A percentile compares a stretch with the other conserved stretches of the same genome.
phyloP scores from a whole-genome alignment of 53 echinoderm and acorn worm species.

The Pentamera pediparva region DNA sequence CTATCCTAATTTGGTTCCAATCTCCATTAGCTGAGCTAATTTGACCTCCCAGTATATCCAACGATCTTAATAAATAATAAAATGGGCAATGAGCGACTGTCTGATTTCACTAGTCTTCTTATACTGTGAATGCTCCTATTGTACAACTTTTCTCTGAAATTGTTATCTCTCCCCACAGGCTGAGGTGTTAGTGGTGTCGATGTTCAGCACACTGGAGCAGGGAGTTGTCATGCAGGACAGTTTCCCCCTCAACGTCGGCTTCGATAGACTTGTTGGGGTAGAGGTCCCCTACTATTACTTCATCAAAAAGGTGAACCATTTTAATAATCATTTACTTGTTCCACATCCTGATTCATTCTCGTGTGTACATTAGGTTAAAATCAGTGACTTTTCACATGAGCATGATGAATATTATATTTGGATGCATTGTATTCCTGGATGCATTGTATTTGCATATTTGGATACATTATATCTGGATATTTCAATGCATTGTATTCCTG shows the following conservation, averaged over 20 bases:
- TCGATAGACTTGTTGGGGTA: slow-evolving; percentile 68
- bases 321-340: background rate
- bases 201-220: slow-evolving; percentile 94
- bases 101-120: background rate
- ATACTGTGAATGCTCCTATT: background rate
- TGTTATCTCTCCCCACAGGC: slow-evolving; percentile 43
- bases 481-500: no score
- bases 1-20: no score
- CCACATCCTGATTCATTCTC: background rate
- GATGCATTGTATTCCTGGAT: no score
- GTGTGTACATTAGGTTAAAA: no score
- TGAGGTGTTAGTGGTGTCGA: slow-evolving; percentile 85
- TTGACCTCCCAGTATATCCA: no score
- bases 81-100: no score
- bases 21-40: no score
- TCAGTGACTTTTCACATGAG: no score
- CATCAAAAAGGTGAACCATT: slow-evolving; percentile 72
- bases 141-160: background rate
- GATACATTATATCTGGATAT: no score
- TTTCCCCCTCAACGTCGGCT: slow-evolving; percentile 53
- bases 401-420: no score
- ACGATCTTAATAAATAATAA: no score
- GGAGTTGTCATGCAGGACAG: slow-evolving; percentile 86
- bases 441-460: no score
- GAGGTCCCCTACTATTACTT: slow-evolving; percentile 96